Evolutionary conservation across 2,888 invertebrate species (phyloP).

Genomic region (Pinctada fucata): DNA sequence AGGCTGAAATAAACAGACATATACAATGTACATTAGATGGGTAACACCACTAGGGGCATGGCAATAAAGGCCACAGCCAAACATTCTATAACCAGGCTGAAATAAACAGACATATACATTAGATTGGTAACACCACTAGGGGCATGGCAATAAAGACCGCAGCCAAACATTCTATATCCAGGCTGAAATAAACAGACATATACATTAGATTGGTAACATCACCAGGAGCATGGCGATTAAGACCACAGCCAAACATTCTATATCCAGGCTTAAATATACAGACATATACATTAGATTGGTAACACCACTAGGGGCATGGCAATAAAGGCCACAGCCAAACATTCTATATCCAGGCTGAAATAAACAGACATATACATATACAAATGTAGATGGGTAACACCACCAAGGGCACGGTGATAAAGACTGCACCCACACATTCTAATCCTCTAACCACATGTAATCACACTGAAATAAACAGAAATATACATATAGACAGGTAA

Average conservation of each 20-base stretch:
- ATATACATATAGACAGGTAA: constrained; percentile 70
- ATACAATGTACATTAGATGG: too few species aligned
- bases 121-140: too few species aligned
- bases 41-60: too few species aligned
- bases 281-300: constrained; percentile 54
- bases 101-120: too few species aligned
- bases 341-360: constrained; percentile 66
- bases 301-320: constrained; percentile 62
- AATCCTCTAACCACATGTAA: constrained; percentile 59
- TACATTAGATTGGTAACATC: constrained; percentile 48
- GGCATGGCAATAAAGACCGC: too few species aligned
- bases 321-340: constrained; percentile 59
- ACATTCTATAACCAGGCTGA: too few species aligned
- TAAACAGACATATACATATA: neutral
- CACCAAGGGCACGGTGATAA: constrained; percentile 63
- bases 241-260: constrained; percentile 48
- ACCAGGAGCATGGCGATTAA: constrained; percentile 12
- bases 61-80: too few species aligned
- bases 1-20: too few species aligned
- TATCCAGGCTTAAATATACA: too few species aligned
- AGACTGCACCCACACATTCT: constrained; percentile 52
- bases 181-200: too few species aligned
- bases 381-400: constrained; percentile 65
- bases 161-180: too few species aligned
- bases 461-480: constrained; percentile 63